phyloP scores from a whole-genome alignment of 2,797 vertebrate genomes.

The Thripadectes ignobilis region DNA sequence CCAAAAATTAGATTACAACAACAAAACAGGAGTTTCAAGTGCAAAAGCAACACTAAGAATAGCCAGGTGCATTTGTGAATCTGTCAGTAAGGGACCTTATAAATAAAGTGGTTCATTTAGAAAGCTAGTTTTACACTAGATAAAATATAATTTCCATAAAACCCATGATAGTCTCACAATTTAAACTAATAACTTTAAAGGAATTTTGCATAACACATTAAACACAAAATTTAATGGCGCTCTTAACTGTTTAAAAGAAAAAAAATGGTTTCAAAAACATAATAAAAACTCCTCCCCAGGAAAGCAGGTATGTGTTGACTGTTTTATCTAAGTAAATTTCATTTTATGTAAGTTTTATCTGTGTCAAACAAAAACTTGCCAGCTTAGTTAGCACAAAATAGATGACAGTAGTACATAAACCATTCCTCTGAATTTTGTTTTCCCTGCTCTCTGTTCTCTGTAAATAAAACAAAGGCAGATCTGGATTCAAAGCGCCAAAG shows the following conservation, averaged over 20 bases:
- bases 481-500: neutral
- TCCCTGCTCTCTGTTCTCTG: neutral
- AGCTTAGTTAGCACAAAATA: neutral
- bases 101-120: neutral
- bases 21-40: neutral
- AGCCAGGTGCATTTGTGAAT: neutral
- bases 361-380: neutral
- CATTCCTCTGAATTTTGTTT: neutral
- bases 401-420: neutral
- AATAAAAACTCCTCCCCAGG: fast-evolving
- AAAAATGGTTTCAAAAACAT: neutral
- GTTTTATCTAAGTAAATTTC: neutral
- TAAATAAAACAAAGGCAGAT: conserved; percentile 22
- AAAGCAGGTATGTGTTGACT: neutral
- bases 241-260: neutral
- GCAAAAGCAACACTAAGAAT: neutral
- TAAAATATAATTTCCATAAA: neutral
- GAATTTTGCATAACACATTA: neutral
- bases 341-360: neutral
- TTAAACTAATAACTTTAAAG: neutral
- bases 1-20: neutral
- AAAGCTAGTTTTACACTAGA: neutral
- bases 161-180: fast-evolving
- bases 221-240: neutral
- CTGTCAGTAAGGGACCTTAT: neutral